Evolutionary conservation across 2,888 invertebrate genomes (phyloP).

Genomic region (Andrena chrysosceles): DNA sequence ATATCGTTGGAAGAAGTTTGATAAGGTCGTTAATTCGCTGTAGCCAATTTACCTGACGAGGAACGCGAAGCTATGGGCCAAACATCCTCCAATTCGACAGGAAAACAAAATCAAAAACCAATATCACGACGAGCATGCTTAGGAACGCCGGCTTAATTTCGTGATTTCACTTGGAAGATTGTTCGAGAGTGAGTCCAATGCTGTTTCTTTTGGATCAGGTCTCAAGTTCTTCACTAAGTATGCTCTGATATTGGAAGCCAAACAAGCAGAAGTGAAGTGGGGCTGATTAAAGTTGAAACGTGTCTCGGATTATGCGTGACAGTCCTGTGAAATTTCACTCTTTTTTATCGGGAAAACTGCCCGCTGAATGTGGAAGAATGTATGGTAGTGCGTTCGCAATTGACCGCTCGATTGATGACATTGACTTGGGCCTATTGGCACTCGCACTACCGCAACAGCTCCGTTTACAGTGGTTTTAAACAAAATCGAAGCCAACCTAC

Average conservation of each 20-base stretch:
- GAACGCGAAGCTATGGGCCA: background rate
- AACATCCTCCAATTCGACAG: slow-evolving; percentile 27
- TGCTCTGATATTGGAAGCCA: background rate
- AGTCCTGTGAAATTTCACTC: background rate
- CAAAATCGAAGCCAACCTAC: slow-evolving; percentile 43
- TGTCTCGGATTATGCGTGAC: background rate
- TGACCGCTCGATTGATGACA: slow-evolving; percentile 15
- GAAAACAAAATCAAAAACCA: slow-evolving; percentile 72
- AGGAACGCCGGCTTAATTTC: slow-evolving; percentile 73
- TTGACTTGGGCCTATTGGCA: slow-evolving; percentile 40
- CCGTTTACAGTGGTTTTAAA: slow-evolving; percentile 48
- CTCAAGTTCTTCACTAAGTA: too few relatives aligned
- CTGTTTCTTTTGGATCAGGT: slow-evolving; percentile 30
- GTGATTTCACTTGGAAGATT: slow-evolving; percentile 76
- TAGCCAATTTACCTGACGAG: slow-evolving; percentile 57
- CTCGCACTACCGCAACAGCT: slow-evolving; percentile 30
- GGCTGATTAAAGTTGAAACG: background rate
- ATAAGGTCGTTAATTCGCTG: slow-evolving; percentile 63
- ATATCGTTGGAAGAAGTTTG: slow-evolving; percentile 46
- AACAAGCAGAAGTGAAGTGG: background rate
- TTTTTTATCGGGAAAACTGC: background rate
- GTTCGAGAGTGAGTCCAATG: slow-evolving; percentile 62
- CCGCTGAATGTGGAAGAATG: background rate
- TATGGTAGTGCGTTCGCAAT: slow-evolving; percentile 4
- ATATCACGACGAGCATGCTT: slow-evolving; percentile 67